These are phyloP conservation scores for Pinctada fucata DNA, from an alignment of 2,888 invertebrate species.

Conservation along the genomic window DNA sequence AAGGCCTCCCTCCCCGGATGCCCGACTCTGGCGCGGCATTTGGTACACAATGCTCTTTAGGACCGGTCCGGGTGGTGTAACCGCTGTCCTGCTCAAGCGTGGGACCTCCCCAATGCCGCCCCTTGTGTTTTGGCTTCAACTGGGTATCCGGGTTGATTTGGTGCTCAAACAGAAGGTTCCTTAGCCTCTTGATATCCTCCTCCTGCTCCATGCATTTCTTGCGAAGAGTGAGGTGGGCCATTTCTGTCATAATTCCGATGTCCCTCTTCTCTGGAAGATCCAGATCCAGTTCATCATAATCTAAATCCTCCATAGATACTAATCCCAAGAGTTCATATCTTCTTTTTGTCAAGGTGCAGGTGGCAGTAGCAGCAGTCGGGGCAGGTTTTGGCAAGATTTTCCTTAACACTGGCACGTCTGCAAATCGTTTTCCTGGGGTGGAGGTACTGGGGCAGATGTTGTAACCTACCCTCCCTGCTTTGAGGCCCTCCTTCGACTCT, in stretches of 20 bases:
- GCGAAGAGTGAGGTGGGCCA: neutral
- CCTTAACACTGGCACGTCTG: neutral
- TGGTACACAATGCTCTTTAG: neutral
- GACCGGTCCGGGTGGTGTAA: neutral
- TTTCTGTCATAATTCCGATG: neutral
- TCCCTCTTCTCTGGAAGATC: neutral
- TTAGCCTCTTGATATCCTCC: neutral
- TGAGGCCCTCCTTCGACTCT: neutral
- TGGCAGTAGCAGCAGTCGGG: neutral
- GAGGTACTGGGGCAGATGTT: no score
- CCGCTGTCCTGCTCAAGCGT: neutral
- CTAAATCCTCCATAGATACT: neutral
- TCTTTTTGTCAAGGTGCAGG: neutral
- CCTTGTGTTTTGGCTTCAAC: neutral
- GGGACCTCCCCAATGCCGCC: neutral
- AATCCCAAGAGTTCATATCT: neutral
- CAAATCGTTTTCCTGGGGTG: neutral
- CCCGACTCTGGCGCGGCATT: neutral
- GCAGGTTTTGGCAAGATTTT: neutral
- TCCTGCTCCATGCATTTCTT: neutral
- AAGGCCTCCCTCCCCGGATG: neutral
- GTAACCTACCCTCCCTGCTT: neutral
- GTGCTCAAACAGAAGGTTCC: neutral
- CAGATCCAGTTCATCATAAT: neutral
- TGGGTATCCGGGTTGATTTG: neutral